phyloP scores from a whole-genome alignment of 2,888 invertebrate species.

The Brachyopa scutellaris region DNA sequence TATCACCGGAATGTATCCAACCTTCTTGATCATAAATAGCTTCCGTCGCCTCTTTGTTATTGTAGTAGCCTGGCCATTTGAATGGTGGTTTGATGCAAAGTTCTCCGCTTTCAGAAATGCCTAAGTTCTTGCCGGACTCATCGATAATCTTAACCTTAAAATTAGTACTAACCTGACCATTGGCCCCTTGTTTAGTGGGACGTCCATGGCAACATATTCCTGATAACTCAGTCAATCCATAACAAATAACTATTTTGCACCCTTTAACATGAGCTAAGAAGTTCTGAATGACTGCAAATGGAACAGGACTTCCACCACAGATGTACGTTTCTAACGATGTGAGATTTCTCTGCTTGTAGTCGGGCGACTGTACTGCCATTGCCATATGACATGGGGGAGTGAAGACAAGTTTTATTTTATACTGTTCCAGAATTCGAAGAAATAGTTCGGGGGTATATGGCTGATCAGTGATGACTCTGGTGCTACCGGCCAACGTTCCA shows the following conservation, averaged over 20 bases:
- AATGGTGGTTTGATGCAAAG: conserved; percentile 57
- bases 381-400: conserved; percentile 74
- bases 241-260: conserved; percentile 63
- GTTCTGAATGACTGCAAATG: conserved; percentile 56
- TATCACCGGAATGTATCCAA: conserved; percentile 74
- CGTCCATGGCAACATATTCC: conserved; percentile 19
- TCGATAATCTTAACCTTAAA: conserved; percentile 73
- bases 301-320: conserved; percentile 72
- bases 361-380: conserved; percentile 55
- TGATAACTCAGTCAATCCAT: conserved; percentile 74
- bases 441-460: conserved; percentile 68
- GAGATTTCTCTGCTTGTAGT: conserved; percentile 61
- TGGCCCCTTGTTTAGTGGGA: conserved; percentile 52
- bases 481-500: conserved; percentile 59
- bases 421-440: conserved; percentile 69
- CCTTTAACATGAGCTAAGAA: conserved; percentile 55
- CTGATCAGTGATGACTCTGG: conserved; percentile 73
- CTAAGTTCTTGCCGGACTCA: conserved; percentile 50
- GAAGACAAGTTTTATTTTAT: conserved; percentile 63
- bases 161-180: conserved; percentile 59
- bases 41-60: conserved; percentile 55
- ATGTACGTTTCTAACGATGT: conserved; percentile 60
- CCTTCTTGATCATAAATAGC: conserved; percentile 66
- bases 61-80: conserved; percentile 72
- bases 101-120: conserved; percentile 70